phyloP scores from a whole-genome alignment of 2,797 vertebrate species.

The Danio aesculapii region DNA sequence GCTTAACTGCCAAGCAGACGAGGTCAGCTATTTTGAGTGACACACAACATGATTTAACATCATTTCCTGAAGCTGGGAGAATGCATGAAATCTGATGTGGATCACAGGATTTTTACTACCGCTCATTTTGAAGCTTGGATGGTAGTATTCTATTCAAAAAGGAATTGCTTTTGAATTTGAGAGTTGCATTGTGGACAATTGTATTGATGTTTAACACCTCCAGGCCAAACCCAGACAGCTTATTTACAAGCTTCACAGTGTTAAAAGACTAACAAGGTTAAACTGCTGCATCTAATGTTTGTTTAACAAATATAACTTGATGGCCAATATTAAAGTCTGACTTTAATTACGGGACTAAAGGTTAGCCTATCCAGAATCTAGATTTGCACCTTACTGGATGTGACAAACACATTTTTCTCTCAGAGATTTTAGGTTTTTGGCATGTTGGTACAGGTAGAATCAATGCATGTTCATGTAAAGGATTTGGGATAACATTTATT shows the following conservation, averaged over 20 bases:
- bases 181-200: neutral
- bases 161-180: neutral
- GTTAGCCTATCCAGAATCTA: neutral
- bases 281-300: slow-evolving; percentile 39
- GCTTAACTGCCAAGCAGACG: neutral
- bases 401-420: slow-evolving; percentile 23
- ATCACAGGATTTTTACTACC: neutral
- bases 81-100: neutral
- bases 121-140: neutral
- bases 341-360: slow-evolving; percentile 9
- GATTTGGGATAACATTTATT: neutral
- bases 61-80: neutral
- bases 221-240: neutral
- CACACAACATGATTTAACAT: neutral
- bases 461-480: neutral
- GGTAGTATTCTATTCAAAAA: neutral
- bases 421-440: neutral
- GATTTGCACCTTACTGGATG: slow-evolving; percentile 16
- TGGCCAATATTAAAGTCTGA: neutral
- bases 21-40: slow-evolving; percentile 26
- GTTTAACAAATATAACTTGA: slow-evolving; percentile 42
- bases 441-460: neutral
- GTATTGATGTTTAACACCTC: slow-evolving; percentile 4
- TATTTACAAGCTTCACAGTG: neutral
- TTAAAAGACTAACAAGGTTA: slow-evolving; percentile 38